These are phyloP conservation scores for Microplitis deprimator DNA, from an alignment of 2,888 invertebrate species.

Conservation along the genomic window DNA sequence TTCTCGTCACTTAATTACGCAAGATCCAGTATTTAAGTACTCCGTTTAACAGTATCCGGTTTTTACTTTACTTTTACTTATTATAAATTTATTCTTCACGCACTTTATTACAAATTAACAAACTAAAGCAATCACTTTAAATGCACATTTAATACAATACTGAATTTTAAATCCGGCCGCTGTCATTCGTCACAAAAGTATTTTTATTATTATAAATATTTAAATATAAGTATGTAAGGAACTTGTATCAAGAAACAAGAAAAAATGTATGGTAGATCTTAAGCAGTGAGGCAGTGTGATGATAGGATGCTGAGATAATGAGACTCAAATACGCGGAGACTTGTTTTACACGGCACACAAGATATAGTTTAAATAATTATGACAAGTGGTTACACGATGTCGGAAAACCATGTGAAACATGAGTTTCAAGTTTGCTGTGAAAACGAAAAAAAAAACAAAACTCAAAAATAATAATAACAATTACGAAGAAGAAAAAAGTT, in stretches of 20 bases:
- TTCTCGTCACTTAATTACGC: background rate
- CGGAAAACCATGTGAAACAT: slow-evolving; percentile 33
- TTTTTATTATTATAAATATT: background rate
- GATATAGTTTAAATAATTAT: slow-evolving; percentile 23
- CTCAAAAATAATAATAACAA: slow-evolving; percentile 10
- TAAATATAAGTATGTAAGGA: background rate
- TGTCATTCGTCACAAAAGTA: background rate
- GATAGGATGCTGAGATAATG: slow-evolving; percentile 13
- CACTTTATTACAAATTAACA: background rate
- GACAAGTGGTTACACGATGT: slow-evolving; percentile 13
- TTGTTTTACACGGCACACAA: background rate
- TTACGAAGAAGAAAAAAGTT: background rate
- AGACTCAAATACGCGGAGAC: background rate
- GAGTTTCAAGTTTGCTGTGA: slow-evolving; percentile 19
- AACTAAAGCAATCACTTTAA: background rate
- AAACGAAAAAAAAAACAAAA: slow-evolving; percentile 12
- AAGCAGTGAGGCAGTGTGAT: background rate
- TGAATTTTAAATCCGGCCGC: background rate
- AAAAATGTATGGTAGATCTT: background rate
- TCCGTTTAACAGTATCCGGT: background rate
- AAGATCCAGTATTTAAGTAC: background rate
- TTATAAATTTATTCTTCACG: background rate
- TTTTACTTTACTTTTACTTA: background rate
- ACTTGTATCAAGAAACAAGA: background rate
- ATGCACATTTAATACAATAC: background rate